Base-by-base conservation (phyloP, 2,113 vertebrate species). In the Ammodytes dubius region DNA sequence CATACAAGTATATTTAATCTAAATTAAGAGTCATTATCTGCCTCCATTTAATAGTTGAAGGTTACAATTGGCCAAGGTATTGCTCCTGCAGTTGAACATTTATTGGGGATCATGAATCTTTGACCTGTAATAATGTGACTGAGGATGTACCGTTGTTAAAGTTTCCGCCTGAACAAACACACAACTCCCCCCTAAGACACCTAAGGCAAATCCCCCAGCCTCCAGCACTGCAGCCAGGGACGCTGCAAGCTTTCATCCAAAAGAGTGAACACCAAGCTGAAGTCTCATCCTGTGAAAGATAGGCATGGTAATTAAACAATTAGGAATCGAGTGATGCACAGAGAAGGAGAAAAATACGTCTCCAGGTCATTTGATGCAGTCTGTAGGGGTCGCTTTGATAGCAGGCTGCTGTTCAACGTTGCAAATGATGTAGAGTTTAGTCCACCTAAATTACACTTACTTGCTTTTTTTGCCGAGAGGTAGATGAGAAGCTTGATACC, bases 281-380 rank as follows among this genome's bases (percentile, higher is more conserved):
- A 82, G 82, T 85, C 72, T 80, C 86, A 78, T 86, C 85, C 80
- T 75, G 42, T 10, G n/a, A 50, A 27, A 83, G 84, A 74, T 91
- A 80, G 93, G 79, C 64, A 49, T 63, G 52, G 70, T 39, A 78
- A 87, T 93, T 87, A 83, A 73, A 87, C 75, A 78, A 78, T 88
- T 47, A 91, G 67, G 63, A 72, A 46, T 75, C 72, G 39, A 78
- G 71, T 4, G 2, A 57, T 81, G 47, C 46, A 47, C 35, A 50
- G 40, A 77, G 27, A 11, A 79, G 46, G 70, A 71, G 45, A 57
- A 79, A 71, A 81, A 69, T 2, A 17, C 43, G 14, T 45, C 84
- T 79, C 47, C 8, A 17, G 70, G 83, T 57, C 42, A 68, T 72
- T 39, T 60, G 37, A 70, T 45, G 53, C 56, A 75, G 42, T 43